Percentiles rank a stretch among this genome's conserved stretches.
Conservation (phyloP, 2,888 invertebrate genomes). For the Sminthurides aquaticus region DNA sequence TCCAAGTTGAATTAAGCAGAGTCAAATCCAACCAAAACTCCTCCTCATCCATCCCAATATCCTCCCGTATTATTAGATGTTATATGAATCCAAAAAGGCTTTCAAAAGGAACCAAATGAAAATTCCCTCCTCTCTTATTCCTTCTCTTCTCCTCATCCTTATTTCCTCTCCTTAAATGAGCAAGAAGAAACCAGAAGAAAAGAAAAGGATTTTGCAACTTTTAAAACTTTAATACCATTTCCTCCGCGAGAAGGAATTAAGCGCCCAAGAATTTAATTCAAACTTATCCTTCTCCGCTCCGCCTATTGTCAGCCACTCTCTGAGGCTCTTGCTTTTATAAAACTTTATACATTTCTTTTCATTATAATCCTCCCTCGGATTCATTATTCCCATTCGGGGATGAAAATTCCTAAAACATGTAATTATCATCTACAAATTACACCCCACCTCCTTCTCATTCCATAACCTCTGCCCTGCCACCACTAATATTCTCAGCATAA, state of each 20-base stretch:
- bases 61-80: conserved; percentile 1
- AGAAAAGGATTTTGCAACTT: conserved; percentile 5
- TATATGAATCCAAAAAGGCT: background rate
- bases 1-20: conserved; percentile 11
- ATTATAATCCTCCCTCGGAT: background rate
- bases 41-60: background rate
- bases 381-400: no score
- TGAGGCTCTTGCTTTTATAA: no score
- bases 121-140: background rate
- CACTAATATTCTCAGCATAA: no score
- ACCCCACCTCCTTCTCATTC: background rate
- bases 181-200: background rate
- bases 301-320: background rate
- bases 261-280: conserved; percentile 1
- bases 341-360: conserved; percentile 2
- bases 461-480: no score
- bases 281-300: background rate
- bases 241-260: background rate
- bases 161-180: background rate
- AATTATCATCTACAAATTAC: conserved; percentile 9
- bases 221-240: conserved; percentile 7
- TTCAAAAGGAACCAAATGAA: no score
- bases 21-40: background rate
- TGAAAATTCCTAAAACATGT: conserved; percentile 8
- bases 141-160: conserved; percentile 1